Conservation (phyloP, 1,140 invertebrate species). For the Teleogryllus occipitalis region DNA sequence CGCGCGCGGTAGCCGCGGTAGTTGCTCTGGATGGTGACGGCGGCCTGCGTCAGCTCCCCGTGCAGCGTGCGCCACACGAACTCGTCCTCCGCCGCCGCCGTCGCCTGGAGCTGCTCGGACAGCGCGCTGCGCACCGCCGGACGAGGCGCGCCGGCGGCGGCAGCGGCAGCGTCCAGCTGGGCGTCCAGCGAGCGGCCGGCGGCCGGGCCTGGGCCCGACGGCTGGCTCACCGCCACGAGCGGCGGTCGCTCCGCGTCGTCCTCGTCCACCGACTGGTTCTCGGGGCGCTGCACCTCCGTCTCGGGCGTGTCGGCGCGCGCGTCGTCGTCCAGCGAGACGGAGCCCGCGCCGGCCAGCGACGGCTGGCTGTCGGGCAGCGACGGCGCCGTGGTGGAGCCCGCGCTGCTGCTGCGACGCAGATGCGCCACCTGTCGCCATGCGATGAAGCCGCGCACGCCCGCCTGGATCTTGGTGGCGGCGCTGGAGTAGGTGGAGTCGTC, state of each 20-base stretch:
- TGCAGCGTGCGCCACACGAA: constrained; percentile 16
- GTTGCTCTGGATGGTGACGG: constrained; percentile 42
- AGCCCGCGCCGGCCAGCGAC: not conserved
- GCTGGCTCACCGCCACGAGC: not conserved
- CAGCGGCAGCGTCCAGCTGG: not conserved
- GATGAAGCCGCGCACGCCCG: constrained; percentile 60
- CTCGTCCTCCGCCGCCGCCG: constrained; percentile 16
- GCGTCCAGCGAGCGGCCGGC: not conserved
- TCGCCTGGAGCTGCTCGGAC: not conserved
- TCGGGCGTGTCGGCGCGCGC: constrained; percentile 8
- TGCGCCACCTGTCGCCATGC: constrained; percentile 43
- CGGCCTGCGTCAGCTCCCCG: constrained; percentile 33
- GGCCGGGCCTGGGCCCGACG: too few species aligned
- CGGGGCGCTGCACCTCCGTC: constrained; percentile 16
- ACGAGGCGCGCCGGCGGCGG: too few species aligned
- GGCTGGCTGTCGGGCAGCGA: constrained; percentile 16
- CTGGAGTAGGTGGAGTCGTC: constrained; percentile 5
- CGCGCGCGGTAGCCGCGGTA: constrained; percentile 37
- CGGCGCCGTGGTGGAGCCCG: constrained; percentile 11
- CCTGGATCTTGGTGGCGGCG: constrained; percentile 67
- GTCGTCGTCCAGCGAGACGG: constrained; percentile 9
- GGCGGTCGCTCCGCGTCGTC: not conserved
- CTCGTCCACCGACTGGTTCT: not conserved
- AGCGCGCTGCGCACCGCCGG: not conserved
- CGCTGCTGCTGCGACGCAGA: constrained; percentile 19